These are phyloP conservation scores for Rissa tridactyla DNA, from an alignment of 2,113 vertebrate species.

Conservation along the genomic window DNA sequence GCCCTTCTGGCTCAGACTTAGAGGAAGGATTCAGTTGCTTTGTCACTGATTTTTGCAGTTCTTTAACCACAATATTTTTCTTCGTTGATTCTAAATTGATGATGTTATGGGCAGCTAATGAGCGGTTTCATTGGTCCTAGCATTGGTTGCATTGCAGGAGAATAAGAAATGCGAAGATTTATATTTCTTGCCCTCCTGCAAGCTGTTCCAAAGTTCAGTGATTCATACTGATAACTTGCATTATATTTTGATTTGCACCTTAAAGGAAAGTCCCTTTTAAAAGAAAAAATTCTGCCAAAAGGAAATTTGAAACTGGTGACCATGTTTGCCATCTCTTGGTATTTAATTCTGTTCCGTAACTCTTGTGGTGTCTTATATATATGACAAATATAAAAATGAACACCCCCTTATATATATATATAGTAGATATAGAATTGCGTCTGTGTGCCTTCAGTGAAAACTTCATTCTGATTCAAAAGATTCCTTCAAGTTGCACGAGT, in stretches of 20 bases:
- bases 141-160: background rate
- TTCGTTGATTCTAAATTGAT: background rate
- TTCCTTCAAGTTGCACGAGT: background rate
- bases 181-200: background rate
- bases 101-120: background rate
- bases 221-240: background rate
- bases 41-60: background rate
- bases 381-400: background rate
- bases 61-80: background rate
- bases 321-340: background rate
- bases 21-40: background rate
- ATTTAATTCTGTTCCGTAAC: background rate
- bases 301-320: background rate
- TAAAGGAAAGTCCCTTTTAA: background rate
- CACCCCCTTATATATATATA: background rate
- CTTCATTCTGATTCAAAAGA: background rate
- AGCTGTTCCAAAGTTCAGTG: background rate
- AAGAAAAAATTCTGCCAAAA: background rate
- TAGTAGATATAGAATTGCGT: background rate
- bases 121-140: background rate
- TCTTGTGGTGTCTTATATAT: background rate
- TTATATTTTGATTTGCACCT: background rate
- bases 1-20: background rate
- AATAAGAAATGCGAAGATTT: background rate
- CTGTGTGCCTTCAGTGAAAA: background rate